Evolutionary conservation across 2,113 vertebrate genomes (phyloP).

Genomic region (Amblyornis subalaris): DNA sequence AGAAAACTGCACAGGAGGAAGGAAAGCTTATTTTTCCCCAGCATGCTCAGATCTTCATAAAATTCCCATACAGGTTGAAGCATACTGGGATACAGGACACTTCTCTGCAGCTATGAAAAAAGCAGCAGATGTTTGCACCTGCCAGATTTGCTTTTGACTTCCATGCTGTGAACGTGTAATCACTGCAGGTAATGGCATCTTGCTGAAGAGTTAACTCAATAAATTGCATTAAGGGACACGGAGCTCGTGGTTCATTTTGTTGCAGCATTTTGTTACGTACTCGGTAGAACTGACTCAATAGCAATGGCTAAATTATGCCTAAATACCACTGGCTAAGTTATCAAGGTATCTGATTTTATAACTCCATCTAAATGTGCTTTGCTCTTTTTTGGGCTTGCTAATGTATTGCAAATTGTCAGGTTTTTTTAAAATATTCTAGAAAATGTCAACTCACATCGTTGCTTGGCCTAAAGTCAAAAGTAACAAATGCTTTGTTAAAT

Average conservation of each 20-base stretch:
- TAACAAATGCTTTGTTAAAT: conserved; percentile 51
- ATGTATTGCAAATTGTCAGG: neutral
- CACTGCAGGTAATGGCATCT: neutral
- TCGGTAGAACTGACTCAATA: neutral
- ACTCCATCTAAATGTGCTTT: conserved; percentile 11
- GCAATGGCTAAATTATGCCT: conserved; percentile 33
- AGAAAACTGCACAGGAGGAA: neutral
- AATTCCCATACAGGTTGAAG: neutral
- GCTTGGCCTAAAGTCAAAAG: conserved; percentile 8
- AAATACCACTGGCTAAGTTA: conserved; percentile 7
- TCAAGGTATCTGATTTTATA: conserved; percentile 1
- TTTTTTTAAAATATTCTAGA: conserved; percentile 8
- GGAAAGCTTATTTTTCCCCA: neutral
- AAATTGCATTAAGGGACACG: neutral
- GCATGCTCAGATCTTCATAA: neutral
- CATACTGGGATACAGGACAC: neutral
- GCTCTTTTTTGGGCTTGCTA: neutral
- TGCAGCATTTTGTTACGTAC: neutral
- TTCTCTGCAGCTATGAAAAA: neutral
- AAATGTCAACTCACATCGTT: neutral
- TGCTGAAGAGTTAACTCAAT: neutral
- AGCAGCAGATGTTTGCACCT: neutral
- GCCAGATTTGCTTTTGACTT: neutral
- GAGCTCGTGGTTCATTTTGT: neutral
- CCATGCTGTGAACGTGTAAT: neutral